Base-by-base conservation (phyloP, 2,113 vertebrate species). In the Paramormyrops kingsleyae region DNA sequence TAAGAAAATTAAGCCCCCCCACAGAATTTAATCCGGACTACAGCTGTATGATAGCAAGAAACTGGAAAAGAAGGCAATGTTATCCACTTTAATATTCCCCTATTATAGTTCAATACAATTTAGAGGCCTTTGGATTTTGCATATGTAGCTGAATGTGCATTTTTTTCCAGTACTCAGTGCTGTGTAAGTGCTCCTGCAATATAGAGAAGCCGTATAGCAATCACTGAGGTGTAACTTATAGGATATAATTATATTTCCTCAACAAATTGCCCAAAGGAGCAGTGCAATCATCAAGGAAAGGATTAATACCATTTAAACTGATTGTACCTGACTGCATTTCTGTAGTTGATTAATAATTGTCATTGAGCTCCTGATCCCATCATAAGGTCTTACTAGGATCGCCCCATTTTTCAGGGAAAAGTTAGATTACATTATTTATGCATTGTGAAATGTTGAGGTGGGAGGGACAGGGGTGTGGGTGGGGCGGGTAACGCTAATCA, bases 221-320 rank as follows among this genome's bases (percentile, higher is more conserved):
- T 90, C 94, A 91, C 87, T 91, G 92, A 94, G 92, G 92, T 95
- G 93, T 92, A 94, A 95, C 94, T 95, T 94, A 94, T 93, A 90
- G 91, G 90, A 92, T 90, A 90, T 95, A 95, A 96, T 96, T 95
- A 94, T 95, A 94, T 96, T 95, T 96, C 95, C 92, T 91, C 92
- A 90, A 93, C 94, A 95, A 95, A 95, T 95, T 94, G 94, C 95
- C 95, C 93, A 92, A 93, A 94, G 95, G 94, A 95, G 91, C 89
- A 84, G 93, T 92, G 91, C 90, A 91, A 94, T 93, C 91, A 92
- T 94, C 93, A 92, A 84, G 92, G 91, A 90, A 93, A 93, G 93
- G 95, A 96, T 94, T 96, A 93, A 95, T 96, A 95, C 91, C 92
- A 93, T 95, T 94, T 93, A 94, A 94, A 94, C 95, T 95, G 94